phyloP scores from a whole-genome alignment of 2,797 vertebrate species.

The Gastrophryne carolinensis region DNA sequence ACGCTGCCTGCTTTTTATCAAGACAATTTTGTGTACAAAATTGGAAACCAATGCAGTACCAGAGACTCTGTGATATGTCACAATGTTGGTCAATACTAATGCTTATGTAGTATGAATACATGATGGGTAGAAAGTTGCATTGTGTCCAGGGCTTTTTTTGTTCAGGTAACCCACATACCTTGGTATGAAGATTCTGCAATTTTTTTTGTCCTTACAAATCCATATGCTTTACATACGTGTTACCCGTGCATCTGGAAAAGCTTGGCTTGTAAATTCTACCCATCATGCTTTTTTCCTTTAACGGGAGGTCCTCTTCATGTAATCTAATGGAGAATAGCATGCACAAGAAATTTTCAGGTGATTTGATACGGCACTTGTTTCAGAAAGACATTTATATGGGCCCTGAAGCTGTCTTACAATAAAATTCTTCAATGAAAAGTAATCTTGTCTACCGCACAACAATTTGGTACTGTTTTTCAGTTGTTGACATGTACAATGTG shows the following conservation, averaged over 20 bases:
- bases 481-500: too few species aligned
- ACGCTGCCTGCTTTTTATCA: too few species aligned
- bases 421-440: slow-evolving; percentile 68
- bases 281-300: slow-evolving; percentile 79
- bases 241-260: slow-evolving; percentile 62
- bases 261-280: slow-evolving; percentile 68
- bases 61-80: slow-evolving; percentile 73
- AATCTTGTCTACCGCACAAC: background rate
- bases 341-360: slow-evolving; percentile 79
- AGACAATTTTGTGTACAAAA: too few species aligned
- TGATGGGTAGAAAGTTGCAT: slow-evolving; percentile 61
- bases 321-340: slow-evolving; percentile 70
- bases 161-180: slow-evolving; percentile 70
- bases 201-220: too few species aligned
- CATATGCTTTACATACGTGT: slow-evolving; percentile 62
- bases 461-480: background rate
- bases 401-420: slow-evolving; percentile 92
- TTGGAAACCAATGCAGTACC: slow-evolving; percentile 59
- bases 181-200: too few species aligned
- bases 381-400: slow-evolving; percentile 84
- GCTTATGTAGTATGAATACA: slow-evolving; percentile 63
- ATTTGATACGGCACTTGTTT: slow-evolving; percentile 90
- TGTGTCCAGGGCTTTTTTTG: slow-evolving; percentile 61
- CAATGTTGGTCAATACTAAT: slow-evolving; percentile 66
- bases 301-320: slow-evolving; percentile 88